These are phyloP conservation scores for Toxotes lorentzi DNA, from an alignment of 2,797 vertebrate species.

Conservation along the genomic window DNA sequence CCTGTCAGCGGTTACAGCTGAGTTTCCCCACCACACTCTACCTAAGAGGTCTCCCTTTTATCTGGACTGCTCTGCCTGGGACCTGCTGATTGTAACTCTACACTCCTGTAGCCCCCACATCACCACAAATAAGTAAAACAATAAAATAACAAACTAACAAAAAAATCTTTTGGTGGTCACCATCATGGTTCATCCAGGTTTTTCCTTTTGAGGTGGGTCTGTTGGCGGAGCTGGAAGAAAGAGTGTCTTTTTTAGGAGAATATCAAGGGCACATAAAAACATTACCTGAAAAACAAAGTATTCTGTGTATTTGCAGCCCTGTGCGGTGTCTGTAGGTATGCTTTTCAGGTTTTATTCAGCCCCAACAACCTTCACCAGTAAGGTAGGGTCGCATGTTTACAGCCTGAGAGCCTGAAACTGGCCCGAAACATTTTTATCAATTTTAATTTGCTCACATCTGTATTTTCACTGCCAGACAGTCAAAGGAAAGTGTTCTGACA, in stretches of 20 bases:
- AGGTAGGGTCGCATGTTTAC: too few relatives aligned
- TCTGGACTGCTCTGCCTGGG: conserved; percentile 26
- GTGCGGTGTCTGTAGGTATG: background rate
- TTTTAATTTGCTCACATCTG: too few relatives aligned
- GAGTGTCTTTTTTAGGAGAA: too few relatives aligned
- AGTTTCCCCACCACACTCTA: conserved; percentile 27
- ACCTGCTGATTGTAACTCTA: conserved; percentile 38
- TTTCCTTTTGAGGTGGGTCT: background rate
- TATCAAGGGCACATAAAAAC: background rate
- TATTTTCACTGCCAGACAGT: too few relatives aligned
- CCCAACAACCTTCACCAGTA: background rate
- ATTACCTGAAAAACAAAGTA: background rate
- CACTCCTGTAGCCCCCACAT: background rate
- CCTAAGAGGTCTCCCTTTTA: conserved; percentile 52
- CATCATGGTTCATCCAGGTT: conserved; percentile 5
- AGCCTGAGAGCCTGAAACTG: too few relatives aligned
- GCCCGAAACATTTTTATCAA: too few relatives aligned
- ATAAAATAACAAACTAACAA: conserved; percentile 6
- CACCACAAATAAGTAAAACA: conserved; percentile 12
- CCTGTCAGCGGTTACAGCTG: conserved; percentile 12
- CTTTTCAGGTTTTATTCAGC: conserved; percentile 8
- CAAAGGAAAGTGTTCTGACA: background rate
- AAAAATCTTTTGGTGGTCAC: background rate
- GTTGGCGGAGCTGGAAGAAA: conserved; percentile 10
- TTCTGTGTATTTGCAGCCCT: background rate